phyloP scores from a whole-genome alignment of 2,888 invertebrate species.

The Cosmorhoe ocellata region DNA sequence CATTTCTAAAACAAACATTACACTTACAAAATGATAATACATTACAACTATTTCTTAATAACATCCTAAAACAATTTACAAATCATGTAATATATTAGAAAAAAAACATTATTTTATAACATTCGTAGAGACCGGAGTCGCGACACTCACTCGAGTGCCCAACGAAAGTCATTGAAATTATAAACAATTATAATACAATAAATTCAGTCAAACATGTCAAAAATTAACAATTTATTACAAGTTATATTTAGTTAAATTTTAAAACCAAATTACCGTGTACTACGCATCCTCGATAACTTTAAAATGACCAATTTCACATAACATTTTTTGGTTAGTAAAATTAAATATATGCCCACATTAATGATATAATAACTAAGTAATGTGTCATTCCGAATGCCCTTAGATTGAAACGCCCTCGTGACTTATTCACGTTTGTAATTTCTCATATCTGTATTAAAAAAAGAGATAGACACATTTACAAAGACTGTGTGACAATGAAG shows the following conservation, averaged over 20 bases:
- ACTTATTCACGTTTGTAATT: constrained; percentile 3
- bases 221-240: constrained; percentile 74
- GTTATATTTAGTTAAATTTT: constrained; percentile 52
- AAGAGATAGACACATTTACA: constrained; percentile 56
- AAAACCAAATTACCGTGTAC: constrained; percentile 75
- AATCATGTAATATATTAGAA: constrained; percentile 60
- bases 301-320: constrained; percentile 36
- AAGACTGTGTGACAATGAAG: constrained; percentile 71
- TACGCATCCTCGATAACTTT: constrained; percentile 38
- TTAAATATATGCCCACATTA: constrained; percentile 56
- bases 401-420: constrained; percentile 23
- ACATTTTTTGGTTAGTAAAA: constrained; percentile 66
- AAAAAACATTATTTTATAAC: constrained; percentile 40
- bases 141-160: constrained; percentile 39
- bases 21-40: constrained; percentile 75
- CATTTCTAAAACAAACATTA: constrained; percentile 75
- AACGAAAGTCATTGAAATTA: constrained; percentile 30
- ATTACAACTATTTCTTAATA: constrained; percentile 73
- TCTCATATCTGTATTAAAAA: constrained; percentile 18
- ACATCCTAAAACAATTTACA: constrained; percentile 78
- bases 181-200: constrained; percentile 60
- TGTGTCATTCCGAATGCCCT: constrained; percentile 49
- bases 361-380: constrained; percentile 59
- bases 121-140: constrained; percentile 29
- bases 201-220: constrained; percentile 68